Conservation (phyloP, 2,888 invertebrate genomes). For the Rotaria socialis region DNA sequence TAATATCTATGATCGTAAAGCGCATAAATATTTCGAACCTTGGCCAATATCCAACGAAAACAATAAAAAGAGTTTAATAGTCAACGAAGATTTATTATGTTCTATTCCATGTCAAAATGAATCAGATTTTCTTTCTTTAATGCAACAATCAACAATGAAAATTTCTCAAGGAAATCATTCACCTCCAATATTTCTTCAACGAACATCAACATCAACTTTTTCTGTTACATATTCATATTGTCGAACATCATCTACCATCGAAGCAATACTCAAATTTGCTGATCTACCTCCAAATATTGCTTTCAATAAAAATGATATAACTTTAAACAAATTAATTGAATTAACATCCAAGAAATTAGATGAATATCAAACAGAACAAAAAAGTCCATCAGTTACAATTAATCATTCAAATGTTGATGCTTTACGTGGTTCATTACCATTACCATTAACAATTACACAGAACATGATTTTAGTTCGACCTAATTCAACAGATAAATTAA, state of each 20-base stretch:
- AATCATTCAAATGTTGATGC: neutral
- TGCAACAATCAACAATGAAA: neutral
- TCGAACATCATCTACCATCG: neutral
- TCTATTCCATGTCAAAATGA: neutral
- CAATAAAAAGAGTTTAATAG: neutral
- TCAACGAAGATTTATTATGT: neutral
- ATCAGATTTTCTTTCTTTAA: neutral
- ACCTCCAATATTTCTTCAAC: conserved; percentile 6
- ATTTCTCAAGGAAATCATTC: neutral
- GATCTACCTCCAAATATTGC: neutral
- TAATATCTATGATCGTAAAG: neutral
- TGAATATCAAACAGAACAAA: neutral
- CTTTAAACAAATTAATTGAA: neutral
- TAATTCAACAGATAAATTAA: neutral
- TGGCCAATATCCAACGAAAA: neutral
- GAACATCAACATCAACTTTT: neutral
- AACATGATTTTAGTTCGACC: neutral
- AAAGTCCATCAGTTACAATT: neutral
- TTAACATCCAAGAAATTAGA: neutral
- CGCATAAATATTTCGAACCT: neutral
- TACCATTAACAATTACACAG: neutral
- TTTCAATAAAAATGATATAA: neutral
- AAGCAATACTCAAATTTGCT: neutral
- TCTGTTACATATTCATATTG: neutral
- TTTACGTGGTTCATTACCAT: neutral